Evolutionary conservation across 2,888 invertebrate species (phyloP), one percentile per base, ranked within the genome.

Genomic region (Harpalus rubripes): DNA sequence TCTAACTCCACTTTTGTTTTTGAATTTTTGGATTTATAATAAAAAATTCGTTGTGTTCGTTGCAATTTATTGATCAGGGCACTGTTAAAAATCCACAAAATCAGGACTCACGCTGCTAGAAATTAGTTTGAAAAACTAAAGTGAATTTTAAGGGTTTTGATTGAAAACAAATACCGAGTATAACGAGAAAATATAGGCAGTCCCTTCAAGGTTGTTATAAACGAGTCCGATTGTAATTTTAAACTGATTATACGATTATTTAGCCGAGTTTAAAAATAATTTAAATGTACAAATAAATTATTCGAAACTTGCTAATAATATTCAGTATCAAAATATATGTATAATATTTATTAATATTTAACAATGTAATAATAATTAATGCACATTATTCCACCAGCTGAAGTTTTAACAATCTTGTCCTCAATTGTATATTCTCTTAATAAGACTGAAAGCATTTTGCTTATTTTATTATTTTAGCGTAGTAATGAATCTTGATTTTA

Each of bases 321-420:
- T 39, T 74, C 44, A 80, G 56, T 59, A 79, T 72, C 72, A 72
- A 85, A 78, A 84, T 85, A 85, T 86, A 84, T 81, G 76, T 85
- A 63, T 81, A 81, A 52, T 80, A 83, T 85, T 76, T 80, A 83
- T 83, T 58, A 86, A 59, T 61, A 72, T 85, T 81, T 61, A 80
- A 78, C 78, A 78, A 78, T 79, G 58, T 59, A 80, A 80, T 61
- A 80, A 41, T 61, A 80, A 41, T 61, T 80, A 80, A 80, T 80
- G 80, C 80, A 80, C 80, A 61, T 79, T 58, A 56, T 78, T 80
- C 26, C 59, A 80, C 39, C 78, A 78, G 58, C 16, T 12, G 41
- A 68, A 68, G 15, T 68, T 39, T 41, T 39, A 63, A 63, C 63
- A 26, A 18, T 22, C 22, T 26, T 63, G 63, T 15, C 26, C 63